Evolutionary conservation across 2,888 invertebrate genomes (phyloP), one percentile per base, ranked within the genome.

Genomic region (Acanthosepion lycidas): DNA sequence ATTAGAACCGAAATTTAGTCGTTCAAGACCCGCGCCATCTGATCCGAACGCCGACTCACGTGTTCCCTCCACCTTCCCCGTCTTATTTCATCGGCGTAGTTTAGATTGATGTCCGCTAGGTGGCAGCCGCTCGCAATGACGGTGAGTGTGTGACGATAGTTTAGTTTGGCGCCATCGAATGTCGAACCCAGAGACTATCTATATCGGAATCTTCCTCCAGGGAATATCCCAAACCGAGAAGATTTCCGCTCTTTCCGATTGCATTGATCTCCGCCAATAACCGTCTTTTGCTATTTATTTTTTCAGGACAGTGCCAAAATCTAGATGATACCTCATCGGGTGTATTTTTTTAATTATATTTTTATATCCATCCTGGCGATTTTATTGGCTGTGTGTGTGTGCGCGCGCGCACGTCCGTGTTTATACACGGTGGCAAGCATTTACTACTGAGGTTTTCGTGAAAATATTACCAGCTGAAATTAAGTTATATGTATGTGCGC

Each of bases 341-440:
- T 78, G n/a, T 78, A 78, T n/a, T 78, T 78, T 78, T 78, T 78
- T 78, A 78, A 78, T 78, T 78, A 78, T 78, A 78, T 78, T 78
- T 64, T 78, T 78, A 78, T 78, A 33, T n/a, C n/a, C n/a, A 12
- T 78, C 33, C 12, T 78, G 78, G n/a, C 15, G 78, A 78, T n/a
- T 78, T 78, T 33, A 78, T 78, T 15, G 78, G 15, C 33, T 78
- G 12, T 78, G n/a, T 3, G 42, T 33, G 33, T 33, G 33, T 33
- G 42, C 9, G 9, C 1, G n/a, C 0, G 78, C 6, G 12, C 1
- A 6, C 12, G 78, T 78, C 5, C n/a, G 78, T 28, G n/a, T 78
- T n/a, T 78, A 20, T 55, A 55, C 15, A 20, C 4, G 20, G 20
- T 51, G 51, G 51, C 8, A 12, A 15, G 51, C 51, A 51, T 51